Conservation (phyloP, 2,888 invertebrate genomes). For the Stegana nigrithorax region DNA sequence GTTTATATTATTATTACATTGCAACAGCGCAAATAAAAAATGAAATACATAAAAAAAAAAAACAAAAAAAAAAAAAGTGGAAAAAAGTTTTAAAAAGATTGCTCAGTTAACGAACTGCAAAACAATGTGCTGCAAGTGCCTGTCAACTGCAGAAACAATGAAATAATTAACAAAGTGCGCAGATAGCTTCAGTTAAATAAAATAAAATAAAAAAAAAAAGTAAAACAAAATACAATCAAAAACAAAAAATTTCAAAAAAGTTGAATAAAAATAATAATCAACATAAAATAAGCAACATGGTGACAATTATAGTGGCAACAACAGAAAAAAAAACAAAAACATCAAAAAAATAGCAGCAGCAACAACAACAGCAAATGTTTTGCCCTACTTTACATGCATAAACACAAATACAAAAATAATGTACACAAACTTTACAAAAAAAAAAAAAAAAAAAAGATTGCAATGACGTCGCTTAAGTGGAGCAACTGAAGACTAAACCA, state of each 20-base stretch:
- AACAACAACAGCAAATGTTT: background rate
- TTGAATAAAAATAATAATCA: background rate
- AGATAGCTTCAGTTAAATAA: no score
- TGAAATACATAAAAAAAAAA: no score
- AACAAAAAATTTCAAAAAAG: background rate
- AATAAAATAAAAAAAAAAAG: no score
- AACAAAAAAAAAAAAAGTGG: no score
- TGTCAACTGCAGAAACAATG: no score
- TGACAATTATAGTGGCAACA: conserved; percentile 20
- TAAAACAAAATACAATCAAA: no score
- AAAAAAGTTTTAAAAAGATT: no score
- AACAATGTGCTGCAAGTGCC: no score
- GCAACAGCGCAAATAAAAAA: no score
- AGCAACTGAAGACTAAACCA: conserved; percentile 1
- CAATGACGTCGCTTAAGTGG: background rate
- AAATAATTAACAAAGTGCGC: no score
- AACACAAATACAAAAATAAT: background rate
- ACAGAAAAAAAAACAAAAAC: conserved; percentile 3
- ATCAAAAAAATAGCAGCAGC: conserved; percentile 13
- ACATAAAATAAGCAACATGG: background rate
- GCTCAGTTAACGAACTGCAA: no score
- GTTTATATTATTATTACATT: no score
- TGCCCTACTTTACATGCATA: background rate
- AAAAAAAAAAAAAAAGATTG: background rate
- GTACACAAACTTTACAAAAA: background rate